Conservation (phyloP, 2,888 invertebrate species). For the Meandrusa payeni region DNA sequence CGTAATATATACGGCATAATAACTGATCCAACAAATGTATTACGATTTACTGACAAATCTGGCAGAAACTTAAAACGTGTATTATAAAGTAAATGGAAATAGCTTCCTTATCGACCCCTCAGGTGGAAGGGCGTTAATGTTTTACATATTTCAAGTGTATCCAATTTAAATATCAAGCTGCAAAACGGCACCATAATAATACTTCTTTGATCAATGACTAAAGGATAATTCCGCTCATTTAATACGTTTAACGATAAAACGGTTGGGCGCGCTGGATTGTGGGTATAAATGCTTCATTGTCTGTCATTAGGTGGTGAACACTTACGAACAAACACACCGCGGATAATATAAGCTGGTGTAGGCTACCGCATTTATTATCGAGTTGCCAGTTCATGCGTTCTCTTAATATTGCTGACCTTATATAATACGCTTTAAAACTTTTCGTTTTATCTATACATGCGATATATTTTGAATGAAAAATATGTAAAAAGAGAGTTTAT, state of each 20-base stretch:
- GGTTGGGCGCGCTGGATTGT: conserved; percentile 27
- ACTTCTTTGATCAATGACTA: conserved; percentile 31
- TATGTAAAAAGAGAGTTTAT: too few species aligned
- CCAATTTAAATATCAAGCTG: conserved; percentile 37
- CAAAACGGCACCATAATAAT: conserved; percentile 24
- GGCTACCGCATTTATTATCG: conserved; percentile 43
- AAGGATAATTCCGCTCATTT: conserved; percentile 40
- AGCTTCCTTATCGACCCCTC: too few species aligned
- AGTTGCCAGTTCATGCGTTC: conserved; percentile 37
- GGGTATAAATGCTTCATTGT: conserved; percentile 38
- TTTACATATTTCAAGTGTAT: conserved; percentile 24
- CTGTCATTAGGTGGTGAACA: conserved; percentile 57
- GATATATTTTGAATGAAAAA: too few species aligned
- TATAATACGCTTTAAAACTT: too few species aligned
- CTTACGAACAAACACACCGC: conserved; percentile 58
- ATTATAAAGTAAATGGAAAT: too few species aligned
- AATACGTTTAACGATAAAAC: conserved; percentile 30
- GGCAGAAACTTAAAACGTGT: too few species aligned
- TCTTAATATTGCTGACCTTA: neutral
- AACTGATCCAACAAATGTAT: too few species aligned
- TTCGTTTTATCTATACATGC: too few species aligned
- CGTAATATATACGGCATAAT: too few species aligned
- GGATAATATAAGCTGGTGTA: conserved; percentile 41
- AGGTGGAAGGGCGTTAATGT: too few species aligned
- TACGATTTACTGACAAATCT: too few species aligned